Evolutionary conservation across 2,888 invertebrate genomes (phyloP), one percentile per base, ranked within the genome.

Genomic region (Adelphocoris suturalis): DNA sequence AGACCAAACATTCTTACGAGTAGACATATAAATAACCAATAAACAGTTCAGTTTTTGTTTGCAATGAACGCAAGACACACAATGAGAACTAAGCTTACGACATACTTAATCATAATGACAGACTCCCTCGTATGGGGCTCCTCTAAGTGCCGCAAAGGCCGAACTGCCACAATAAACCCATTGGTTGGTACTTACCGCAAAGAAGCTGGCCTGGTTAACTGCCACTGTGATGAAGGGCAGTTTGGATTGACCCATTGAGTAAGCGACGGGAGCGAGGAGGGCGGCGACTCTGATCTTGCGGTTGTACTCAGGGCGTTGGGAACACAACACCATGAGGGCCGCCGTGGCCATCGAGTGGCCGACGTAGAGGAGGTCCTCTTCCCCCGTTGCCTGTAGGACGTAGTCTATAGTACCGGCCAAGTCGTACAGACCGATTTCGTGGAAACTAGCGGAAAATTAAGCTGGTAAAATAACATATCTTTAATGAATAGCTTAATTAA

Each of bases 361-460:
- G 14, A 94, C 92, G 92, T 94, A 95, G 91, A 93, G 93, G 14
- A 95, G 90, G 52, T 93, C 92, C 4, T 93, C 89, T 19, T 93
- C 92, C 0, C 93, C 93, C 0, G 95, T 94, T 9, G 48, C 12
- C 23, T 90, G 52, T 19, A 92, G 82, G 12, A 94, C 93, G 92
- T 94, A 94, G 91, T 95, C 93, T 27, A 95, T 93, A 92, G 94
- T 94, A 0, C 95, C 94, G 0, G 95, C 94, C n/a, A 95, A 91
- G 92, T 95, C 95, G 92, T 93, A 94, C 75, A 93, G 91, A 0
- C 94, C 95, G 94, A 95, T 94, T 91, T 95, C 94, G 92, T 95
- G 94, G 93, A 94, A 95, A 90, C 94, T 94, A 92, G 28, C 57
- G 78, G 47, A 89, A 87, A 80, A 11, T 0, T 37, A 3, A 23